phyloP scores from a whole-genome alignment of 2,888 invertebrate genomes.

The Fragum whitleyi region DNA sequence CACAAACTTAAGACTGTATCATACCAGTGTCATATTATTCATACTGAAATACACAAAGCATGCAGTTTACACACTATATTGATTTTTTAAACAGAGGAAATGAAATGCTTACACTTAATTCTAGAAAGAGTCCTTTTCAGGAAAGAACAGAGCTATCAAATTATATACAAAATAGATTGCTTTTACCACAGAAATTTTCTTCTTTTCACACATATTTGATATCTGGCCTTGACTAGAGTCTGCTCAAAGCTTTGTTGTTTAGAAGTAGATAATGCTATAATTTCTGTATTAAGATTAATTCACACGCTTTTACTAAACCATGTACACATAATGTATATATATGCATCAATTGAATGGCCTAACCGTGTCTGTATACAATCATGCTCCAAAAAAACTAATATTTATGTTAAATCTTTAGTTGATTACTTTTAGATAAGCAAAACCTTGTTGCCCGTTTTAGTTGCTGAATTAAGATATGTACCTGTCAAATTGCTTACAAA shows the following conservation, averaged over 20 bases:
- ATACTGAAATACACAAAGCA: too few species aligned
- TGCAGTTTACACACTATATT: too few species aligned
- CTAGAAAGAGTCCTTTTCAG: too few species aligned
- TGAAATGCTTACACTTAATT: too few species aligned
- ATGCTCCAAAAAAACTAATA: slow-evolving; percentile 16
- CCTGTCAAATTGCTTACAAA: neutral
- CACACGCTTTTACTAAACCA: slow-evolving; percentile 30
- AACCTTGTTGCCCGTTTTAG: neutral
- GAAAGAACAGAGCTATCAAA: neutral
- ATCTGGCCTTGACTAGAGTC: slow-evolving; percentile 9
- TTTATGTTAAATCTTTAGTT: slow-evolving; percentile 8
- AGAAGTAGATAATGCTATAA: slow-evolving; percentile 9
- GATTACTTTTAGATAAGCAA: neutral
- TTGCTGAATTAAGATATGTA: slow-evolving; percentile 11
- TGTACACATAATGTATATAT: slow-evolving; percentile 19
- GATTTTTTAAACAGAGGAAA: too few species aligned
- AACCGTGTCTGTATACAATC: slow-evolving; percentile 11
- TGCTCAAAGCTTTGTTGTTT: slow-evolving; percentile 25
- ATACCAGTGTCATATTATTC: too few species aligned
- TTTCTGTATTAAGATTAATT: slow-evolving; percentile 21
- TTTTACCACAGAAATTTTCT: neutral
- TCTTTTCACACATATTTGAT: neutral
- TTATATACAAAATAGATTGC: neutral
- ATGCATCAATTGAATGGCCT: slow-evolving; percentile 31
- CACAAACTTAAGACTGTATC: too few species aligned